Conservation (phyloP, 2,888 invertebrate genomes). For the Tiliacea aurago region DNA sequence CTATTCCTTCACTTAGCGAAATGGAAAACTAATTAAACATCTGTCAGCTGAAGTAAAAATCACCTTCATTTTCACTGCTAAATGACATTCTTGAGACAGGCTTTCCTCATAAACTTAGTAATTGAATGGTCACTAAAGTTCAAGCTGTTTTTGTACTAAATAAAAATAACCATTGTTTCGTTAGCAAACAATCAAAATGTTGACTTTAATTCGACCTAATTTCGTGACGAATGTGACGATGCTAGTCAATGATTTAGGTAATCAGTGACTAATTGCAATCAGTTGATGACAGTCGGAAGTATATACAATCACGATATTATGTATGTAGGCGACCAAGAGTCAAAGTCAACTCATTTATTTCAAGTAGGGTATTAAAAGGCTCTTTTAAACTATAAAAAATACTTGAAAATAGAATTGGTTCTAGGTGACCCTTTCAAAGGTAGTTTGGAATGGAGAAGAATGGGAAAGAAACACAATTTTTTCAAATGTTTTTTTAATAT, state of each 20-base stretch:
- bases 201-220: background rate
- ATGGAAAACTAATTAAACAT: background rate
- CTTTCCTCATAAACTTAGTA: background rate
- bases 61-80: background rate
- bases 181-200: conserved; percentile 1
- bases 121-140: background rate
- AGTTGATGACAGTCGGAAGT: background rate
- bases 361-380: background rate
- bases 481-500: background rate
- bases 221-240: background rate
- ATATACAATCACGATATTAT: background rate
- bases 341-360: background rate
- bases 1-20: background rate
- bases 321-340: background rate
- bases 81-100: background rate
- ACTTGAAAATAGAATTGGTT: background rate
- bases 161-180: background rate
- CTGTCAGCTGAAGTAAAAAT: background rate
- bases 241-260: background rate
- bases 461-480: background rate
- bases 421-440: background rate
- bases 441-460: background rate
- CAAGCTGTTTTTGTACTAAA: background rate
- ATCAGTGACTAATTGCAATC: background rate
- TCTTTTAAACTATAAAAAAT: background rate